A percentile compares a stretch with the other conserved stretches of the same genome.
Conservation (phyloP, 2,888 invertebrate genomes). For the Philereme transversata region DNA sequence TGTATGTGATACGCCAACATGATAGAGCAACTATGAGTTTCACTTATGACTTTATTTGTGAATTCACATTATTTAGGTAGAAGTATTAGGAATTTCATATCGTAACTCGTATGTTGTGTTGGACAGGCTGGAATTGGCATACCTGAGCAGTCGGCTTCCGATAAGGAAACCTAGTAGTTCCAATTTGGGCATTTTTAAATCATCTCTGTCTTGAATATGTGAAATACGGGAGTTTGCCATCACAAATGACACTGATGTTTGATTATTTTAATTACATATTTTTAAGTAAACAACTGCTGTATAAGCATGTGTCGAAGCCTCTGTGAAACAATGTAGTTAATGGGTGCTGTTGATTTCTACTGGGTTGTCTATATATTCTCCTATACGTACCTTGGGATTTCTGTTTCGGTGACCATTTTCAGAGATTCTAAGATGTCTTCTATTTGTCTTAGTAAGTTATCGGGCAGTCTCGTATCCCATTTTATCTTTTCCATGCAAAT, state of each 20-base stretch:
- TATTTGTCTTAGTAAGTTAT: not conserved
- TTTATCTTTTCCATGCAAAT: constrained; percentile 23
- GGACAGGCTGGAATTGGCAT: constrained; percentile 3
- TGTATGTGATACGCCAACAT: constrained; percentile 11
- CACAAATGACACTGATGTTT: constrained; percentile 1
- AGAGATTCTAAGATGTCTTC: not conserved
- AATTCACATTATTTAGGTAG: constrained; percentile 6
- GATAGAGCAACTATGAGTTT: constrained; percentile 2
- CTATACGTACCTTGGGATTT: not conserved
- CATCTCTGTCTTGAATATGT: constrained; percentile 15
- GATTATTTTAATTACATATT: not conserved
- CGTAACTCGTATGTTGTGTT: constrained; percentile 9
- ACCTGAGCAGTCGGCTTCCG: constrained; percentile 24
- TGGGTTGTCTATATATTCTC: not conserved
- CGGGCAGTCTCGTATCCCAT: constrained; percentile 31
- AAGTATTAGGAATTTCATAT: constrained; percentile 6
- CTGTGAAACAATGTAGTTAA: not conserved
- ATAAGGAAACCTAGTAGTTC: constrained; percentile 25
- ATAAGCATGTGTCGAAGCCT: not conserved
- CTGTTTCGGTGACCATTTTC: not conserved
- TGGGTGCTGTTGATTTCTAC: not conserved
- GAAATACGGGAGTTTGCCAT: constrained; percentile 13
- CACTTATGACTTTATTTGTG: not conserved
- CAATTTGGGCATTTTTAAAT: constrained; percentile 21
- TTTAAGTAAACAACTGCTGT: not conserved